phyloP scores from a whole-genome alignment of 2,888 invertebrate species.

The Diarsia rubi region DNA sequence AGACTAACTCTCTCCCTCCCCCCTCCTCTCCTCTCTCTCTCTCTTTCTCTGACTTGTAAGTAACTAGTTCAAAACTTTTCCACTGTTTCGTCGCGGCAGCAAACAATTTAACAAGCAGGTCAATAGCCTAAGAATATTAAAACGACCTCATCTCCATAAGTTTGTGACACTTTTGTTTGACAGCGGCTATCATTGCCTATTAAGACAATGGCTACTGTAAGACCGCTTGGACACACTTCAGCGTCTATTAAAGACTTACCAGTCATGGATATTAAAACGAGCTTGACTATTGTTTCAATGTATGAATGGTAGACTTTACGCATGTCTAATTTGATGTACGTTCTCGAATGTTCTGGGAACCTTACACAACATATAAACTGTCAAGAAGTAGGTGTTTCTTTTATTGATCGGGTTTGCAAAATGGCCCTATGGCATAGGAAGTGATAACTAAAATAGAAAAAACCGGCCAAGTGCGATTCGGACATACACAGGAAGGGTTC shows the following conservation, averaged over 20 bases:
- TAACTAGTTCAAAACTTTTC: not conserved
- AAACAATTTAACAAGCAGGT: not conserved
- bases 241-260: conserved; percentile 4
- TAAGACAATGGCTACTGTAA: conserved; percentile 7
- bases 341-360: not conserved
- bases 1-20: too few species aligned
- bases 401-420: not conserved
- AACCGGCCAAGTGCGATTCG: too few species aligned
- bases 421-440: not conserved
- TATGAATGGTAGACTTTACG: not conserved
- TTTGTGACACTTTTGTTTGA: conserved; percentile 7
- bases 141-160: not conserved
- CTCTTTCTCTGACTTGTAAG: too few species aligned
- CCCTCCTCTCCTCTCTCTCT: too few species aligned
- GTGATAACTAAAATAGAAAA: not conserved
- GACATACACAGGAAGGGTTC: too few species aligned
- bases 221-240: conserved; percentile 5
- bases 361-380: not conserved
- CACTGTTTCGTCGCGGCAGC: not conserved
- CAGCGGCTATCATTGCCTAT: conserved; percentile 6
- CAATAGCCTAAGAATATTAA: conserved; percentile 14
- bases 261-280: conserved; percentile 3
- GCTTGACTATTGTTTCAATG: not conserved
- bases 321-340: not conserved
- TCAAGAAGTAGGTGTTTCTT: not conserved